phyloP scores from a whole-genome alignment of 1,140 invertebrate genomes.

The Panagrolaimus sp. region DNA sequence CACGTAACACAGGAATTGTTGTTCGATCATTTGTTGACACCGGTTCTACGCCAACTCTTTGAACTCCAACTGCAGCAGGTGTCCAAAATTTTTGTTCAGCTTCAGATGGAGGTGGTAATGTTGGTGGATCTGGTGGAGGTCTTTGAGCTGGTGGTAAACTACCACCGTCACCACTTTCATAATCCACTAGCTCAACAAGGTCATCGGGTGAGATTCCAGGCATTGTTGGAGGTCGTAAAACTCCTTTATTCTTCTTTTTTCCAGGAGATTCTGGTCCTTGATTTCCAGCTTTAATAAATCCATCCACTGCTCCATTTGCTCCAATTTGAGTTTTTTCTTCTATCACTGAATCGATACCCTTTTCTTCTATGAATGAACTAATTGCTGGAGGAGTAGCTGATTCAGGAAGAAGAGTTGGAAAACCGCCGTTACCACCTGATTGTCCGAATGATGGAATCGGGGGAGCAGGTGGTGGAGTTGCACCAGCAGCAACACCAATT shows the following conservation, averaged over 20 bases:
- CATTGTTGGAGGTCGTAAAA: not conserved
- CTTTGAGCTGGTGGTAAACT: not conserved
- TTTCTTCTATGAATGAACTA: not conserved
- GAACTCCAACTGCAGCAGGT: not conserved
- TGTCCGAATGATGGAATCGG: not conserved
- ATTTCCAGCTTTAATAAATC: not conserved
- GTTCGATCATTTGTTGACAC: not conserved
- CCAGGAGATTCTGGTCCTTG: not conserved
- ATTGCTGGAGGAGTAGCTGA: not conserved
- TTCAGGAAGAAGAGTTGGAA: not conserved
- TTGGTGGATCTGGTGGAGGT: not conserved
- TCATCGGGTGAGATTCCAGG: not conserved
- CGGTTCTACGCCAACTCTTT: not conserved
- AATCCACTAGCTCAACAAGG: not conserved
- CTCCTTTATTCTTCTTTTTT: slow-evolving; percentile 3
- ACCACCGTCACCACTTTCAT: not conserved
- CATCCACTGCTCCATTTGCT: not conserved
- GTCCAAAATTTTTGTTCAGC: not conserved
- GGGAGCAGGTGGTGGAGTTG: not conserved
- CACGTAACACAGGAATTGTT: not conserved
- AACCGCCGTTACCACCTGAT: not conserved
- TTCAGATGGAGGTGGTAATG: not conserved
- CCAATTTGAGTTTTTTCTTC: slow-evolving; percentile 1
- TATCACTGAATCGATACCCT: not conserved
- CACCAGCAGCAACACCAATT: too few species aligned